Conservation (phyloP, 2,797 vertebrate species). For the Malacoraja senta region DNA sequence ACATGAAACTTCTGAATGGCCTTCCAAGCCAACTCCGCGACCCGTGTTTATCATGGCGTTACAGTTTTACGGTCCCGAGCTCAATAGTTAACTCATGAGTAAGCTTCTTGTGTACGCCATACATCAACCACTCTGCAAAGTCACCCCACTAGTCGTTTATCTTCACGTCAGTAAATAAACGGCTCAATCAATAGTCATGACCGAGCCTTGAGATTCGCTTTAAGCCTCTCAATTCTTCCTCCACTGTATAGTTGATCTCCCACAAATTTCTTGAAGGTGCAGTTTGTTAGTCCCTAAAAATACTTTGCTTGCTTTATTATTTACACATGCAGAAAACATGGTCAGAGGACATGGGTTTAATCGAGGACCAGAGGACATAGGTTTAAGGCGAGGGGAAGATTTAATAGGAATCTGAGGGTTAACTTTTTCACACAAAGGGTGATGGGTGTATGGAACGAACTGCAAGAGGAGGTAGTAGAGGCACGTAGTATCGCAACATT, state of each 20-base stretch:
- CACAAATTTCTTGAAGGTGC: background rate
- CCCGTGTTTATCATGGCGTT: background rate
- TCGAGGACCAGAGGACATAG: too few relatives aligned
- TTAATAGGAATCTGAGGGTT: too few relatives aligned
- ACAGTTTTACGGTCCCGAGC: background rate
- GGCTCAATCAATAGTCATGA: background rate
- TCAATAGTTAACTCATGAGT: background rate
- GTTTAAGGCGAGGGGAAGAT: too few relatives aligned
- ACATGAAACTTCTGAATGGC: background rate
- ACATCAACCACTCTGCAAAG: background rate
- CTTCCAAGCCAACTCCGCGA: background rate
- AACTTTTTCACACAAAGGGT: too few relatives aligned
- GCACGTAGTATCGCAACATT: too few relatives aligned
- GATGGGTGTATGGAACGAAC: too few relatives aligned
- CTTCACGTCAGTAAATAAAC: background rate
- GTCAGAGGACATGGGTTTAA: too few relatives aligned
- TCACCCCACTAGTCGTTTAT: too few relatives aligned
- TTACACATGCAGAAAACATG: background rate
- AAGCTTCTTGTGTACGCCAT: background rate
- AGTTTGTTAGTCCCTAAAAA: too few relatives aligned
- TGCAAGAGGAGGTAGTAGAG: too few relatives aligned
- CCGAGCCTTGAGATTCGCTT: background rate
- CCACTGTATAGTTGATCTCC: too few relatives aligned
- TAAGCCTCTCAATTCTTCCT: too few relatives aligned
- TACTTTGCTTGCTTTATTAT: background rate